Percentiles rank a stretch among this genome's conserved stretches.
These are phyloP conservation scores for Sebastes cheni DNA, from an alignment of 2,797 vertebrate species.

Conservation along the genomic window DNA sequence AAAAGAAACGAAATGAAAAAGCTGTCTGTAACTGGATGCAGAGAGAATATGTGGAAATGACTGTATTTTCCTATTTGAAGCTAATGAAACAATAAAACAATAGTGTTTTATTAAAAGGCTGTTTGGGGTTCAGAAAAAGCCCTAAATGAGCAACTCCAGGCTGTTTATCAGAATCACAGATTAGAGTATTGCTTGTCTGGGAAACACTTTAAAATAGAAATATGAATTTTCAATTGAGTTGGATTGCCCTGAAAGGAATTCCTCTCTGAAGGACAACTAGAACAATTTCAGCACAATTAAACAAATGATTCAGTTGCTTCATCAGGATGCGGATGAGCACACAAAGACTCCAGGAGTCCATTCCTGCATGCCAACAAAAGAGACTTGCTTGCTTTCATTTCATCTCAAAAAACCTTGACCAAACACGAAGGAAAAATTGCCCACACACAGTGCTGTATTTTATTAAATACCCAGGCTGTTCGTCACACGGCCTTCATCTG, in stretches of 20 bases:
- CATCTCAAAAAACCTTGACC: slow-evolving; percentile 27
- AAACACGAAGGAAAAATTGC: not conserved
- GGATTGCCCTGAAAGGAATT: slow-evolving; percentile 24
- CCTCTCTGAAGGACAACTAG: slow-evolving; percentile 25
- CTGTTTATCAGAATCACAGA: slow-evolving; percentile 40
- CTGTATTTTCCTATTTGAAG: not conserved
- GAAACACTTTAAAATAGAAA: slow-evolving; percentile 27
- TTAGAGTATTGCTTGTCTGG: slow-evolving; percentile 20
- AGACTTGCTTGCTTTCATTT: slow-evolving; percentile 14
- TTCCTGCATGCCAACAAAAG: slow-evolving; percentile 3
- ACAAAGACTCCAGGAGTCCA: slow-evolving; percentile 3
- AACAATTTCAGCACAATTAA: slow-evolving; percentile 41
- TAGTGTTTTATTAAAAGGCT: slow-evolving; percentile 20
- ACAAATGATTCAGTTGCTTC: slow-evolving; percentile 28
- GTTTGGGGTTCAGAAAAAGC: not conserved
- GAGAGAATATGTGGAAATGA: not conserved
- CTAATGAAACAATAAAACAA: slow-evolving; percentile 4
- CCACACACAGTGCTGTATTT: not conserved
- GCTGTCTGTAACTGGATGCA: not conserved
- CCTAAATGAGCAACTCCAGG: slow-evolving; percentile 3
- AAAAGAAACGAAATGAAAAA: not conserved
- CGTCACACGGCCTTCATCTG: not conserved
- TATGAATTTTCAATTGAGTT: slow-evolving; percentile 7
- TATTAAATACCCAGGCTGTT: not conserved
- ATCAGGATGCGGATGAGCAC: slow-evolving; percentile 14